phyloP scores from a whole-genome alignment of 2,797 vertebrate species.

The Anniella stebbinsi region DNA sequence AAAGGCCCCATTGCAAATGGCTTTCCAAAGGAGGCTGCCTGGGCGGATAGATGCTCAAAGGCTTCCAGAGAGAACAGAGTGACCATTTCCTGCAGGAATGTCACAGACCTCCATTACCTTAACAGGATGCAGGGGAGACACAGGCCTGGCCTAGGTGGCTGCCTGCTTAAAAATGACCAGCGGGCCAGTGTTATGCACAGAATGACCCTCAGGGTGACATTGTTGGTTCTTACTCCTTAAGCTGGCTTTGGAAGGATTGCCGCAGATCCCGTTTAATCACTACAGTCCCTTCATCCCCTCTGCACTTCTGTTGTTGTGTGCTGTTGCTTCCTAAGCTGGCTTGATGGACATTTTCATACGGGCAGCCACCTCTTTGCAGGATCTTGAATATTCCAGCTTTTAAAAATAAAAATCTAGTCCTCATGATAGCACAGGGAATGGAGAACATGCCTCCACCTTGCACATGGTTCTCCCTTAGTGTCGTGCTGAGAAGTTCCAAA shows the following conservation, averaged over 20 bases:
- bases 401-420: not conserved
- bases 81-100: not conserved
- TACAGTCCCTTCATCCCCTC: slow-evolving; percentile 63
- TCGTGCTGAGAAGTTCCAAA: too few relatives aligned
- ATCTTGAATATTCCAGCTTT: not conserved
- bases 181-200: slow-evolving; percentile 20
- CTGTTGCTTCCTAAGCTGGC: not conserved
- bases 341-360: not conserved
- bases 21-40: not conserved
- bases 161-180: too few relatives aligned
- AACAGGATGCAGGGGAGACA: not conserved
- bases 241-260: slow-evolving; percentile 79
- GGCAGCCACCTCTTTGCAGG: too few relatives aligned
- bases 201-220: slow-evolving; percentile 77
- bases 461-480: too few relatives aligned
- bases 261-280: slow-evolving; percentile 77
- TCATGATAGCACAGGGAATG: not conserved
- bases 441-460: not conserved
- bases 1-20: not conserved
- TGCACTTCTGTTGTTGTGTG: slow-evolving; percentile 34
- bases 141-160: not conserved
- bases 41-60: rapidly evolving
- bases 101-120: not conserved
- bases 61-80: rapidly evolving
- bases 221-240: slow-evolving; percentile 79